Percentiles rank a stretch among this genome's conserved stretches.
Evolutionary conservation across 2,888 invertebrate genomes (phyloP).

Genomic region (Crepidodera aurea): DNA sequence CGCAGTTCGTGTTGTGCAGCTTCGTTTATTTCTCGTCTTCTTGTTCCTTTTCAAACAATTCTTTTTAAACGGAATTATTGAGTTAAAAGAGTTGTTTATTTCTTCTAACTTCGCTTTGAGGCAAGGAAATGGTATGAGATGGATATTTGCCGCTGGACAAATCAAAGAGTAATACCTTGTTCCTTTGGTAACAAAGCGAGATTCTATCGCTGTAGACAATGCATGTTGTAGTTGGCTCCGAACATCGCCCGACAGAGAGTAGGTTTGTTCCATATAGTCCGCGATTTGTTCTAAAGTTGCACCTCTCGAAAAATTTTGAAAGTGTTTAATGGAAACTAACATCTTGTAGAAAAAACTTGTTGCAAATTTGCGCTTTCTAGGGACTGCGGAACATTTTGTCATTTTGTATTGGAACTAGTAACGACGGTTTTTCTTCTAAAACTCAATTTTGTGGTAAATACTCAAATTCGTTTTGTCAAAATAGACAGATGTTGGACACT

Average conservation of each 20-base stretch:
- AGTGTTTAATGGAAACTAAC: constrained; percentile 41
- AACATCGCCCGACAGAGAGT: constrained; percentile 42
- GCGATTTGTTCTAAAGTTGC: constrained; percentile 43
- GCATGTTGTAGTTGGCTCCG: constrained; percentile 44
- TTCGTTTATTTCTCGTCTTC: not conserved
- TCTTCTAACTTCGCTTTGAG: constrained; percentile 41
- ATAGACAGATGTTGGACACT: too few relatives aligned
- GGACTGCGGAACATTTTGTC: constrained; percentile 34
- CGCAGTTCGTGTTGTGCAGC: not conserved
- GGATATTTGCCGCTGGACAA: constrained; percentile 43
- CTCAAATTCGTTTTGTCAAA: too few relatives aligned
- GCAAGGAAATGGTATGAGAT: constrained; percentile 40
- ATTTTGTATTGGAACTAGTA: constrained; percentile 32
- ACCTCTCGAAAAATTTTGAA: constrained; percentile 40
- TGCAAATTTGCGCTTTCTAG: constrained; percentile 22
- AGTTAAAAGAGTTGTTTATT: constrained; percentile 37
- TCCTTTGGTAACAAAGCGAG: constrained; percentile 39
- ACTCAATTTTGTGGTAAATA: too few relatives aligned
- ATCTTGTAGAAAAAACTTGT: constrained; percentile 47
- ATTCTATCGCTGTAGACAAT: constrained; percentile 40
- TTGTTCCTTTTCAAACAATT: not conserved
- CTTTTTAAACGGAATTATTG: not conserved
- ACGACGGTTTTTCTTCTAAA: too few relatives aligned
- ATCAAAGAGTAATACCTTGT: constrained; percentile 40
- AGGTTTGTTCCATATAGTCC: constrained; percentile 41